phyloP scores from a whole-genome alignment of 2,797 vertebrate species.

The Apodemus agrarius region DNA sequence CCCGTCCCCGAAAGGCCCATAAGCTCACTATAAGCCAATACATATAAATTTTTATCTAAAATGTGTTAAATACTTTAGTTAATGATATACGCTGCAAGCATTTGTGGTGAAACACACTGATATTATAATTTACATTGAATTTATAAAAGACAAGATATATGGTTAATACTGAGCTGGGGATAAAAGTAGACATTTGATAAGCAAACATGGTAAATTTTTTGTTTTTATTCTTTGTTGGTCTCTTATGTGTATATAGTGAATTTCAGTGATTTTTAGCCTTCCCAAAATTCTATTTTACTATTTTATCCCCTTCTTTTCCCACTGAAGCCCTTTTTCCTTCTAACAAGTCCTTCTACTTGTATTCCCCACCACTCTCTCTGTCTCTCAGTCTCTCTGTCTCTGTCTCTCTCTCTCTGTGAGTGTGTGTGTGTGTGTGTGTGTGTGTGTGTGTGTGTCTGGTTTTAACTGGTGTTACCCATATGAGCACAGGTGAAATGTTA shows the following conservation, averaged over 20 bases:
- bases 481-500: background rate
- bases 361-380: too few relatives aligned
- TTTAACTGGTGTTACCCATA: background rate
- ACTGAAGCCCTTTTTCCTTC: background rate
- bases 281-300: background rate
- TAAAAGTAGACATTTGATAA: background rate
- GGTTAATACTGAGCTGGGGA: background rate
- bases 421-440: background rate
- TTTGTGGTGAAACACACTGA: background rate
- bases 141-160: background rate
- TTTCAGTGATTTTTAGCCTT: background rate
- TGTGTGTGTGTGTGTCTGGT: background rate
- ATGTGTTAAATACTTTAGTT: background rate
- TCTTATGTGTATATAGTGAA: background rate
- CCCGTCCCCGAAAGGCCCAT: too few relatives aligned
- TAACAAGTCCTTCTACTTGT: background rate
- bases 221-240: background rate
- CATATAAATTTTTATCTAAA: background rate
- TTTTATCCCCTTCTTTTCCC: background rate
- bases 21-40: background rate
- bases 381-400: too few relatives aligned
- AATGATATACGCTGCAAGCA: background rate
- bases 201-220: background rate
- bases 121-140: slow-evolving; percentile 9
- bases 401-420: too few relatives aligned